Percentiles rank a stretch among this genome's conserved stretches.
Evolutionary conservation across 2,888 invertebrate species (phyloP).

Genomic region (Hybos culiciformis): DNA sequence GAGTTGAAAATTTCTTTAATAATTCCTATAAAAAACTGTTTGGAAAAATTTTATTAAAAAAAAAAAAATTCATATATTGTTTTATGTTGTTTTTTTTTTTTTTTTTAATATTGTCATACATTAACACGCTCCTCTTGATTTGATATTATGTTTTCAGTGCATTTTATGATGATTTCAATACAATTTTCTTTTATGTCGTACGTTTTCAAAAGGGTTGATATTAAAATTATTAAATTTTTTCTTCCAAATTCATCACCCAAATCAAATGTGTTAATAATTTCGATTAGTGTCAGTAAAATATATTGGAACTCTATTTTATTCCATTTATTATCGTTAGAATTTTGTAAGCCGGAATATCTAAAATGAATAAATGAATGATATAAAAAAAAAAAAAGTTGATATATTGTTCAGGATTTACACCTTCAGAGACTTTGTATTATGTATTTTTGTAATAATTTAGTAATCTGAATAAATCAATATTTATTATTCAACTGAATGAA

Average conservation of each 20-base stretch:
- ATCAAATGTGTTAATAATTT: constrained; percentile 46
- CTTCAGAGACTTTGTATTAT: no score
- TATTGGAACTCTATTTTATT: constrained; percentile 41
- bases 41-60: constrained; percentile 28
- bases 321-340: constrained; percentile 29
- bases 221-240: constrained; percentile 38
- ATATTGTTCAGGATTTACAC: no score
- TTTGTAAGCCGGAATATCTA: constrained; percentile 27
- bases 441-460: no score
- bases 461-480: no score
- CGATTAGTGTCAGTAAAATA: constrained; percentile 41
- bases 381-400: no score
- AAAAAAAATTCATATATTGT: no score
- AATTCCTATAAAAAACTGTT: constrained; percentile 41
- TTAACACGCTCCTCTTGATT: constrained; percentile 36
- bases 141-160: constrained; percentile 35
- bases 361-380: background rate
- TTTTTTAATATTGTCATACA: constrained; percentile 14
- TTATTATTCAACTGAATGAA: no score
- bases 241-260: constrained; percentile 51
- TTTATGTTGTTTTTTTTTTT: background rate
- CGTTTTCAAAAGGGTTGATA: constrained; percentile 40
- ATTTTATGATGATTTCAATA: constrained; percentile 32
- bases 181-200: constrained; percentile 33
- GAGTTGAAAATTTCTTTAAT: constrained; percentile 47